Evolutionary conservation across 2,797 vertebrate species (phyloP), one percentile per base, ranked within the genome.

Genomic region (Calcarius lapponicus): DNA sequence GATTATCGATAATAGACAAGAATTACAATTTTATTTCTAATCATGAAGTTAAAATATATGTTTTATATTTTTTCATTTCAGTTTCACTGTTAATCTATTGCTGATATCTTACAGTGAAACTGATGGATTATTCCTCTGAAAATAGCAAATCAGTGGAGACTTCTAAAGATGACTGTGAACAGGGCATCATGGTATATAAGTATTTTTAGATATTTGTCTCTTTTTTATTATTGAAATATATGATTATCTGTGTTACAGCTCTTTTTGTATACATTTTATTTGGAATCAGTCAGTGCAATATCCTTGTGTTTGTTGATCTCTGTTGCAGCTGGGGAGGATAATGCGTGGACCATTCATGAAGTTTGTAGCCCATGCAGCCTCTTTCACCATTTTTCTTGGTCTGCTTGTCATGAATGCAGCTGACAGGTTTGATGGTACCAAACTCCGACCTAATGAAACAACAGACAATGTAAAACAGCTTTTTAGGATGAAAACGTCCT

Each of bases 321-420:
- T 97, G 31, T 97, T 97, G 86, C 98, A 99, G 99, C 98, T 99
- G 97, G 99, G 99, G 71, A 99, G 98, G 94, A 98, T 99, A 95
- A 98, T 99, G 99, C 98, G 99, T 15, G 99, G 99, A 94, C 99
- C 99, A 19, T 99, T 99, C 96, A 99, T 99, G 98, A 99, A 99
- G 97, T 99, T 99, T 94, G 99, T 99, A 66, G 99, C 99, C 38
- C 99, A 99, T 9, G 99, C 99, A 21, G 99, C 99, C 28, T 99
- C 99, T 94, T 99, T 99, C 97, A 99, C 99, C 65, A 99, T 99
- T 95, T 99, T 99, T 96, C 98, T 99, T 96, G 98, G 99, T 75
- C 98, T 99, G 34, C 98, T 99, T 69, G 99, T 99, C 85, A 98
- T 99, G 97, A 99, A 99, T n/a, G 99, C 99, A 40, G 98, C 99